Conservation (phyloP, 2,113 vertebrate genomes). For the Pipa parva region DNA sequence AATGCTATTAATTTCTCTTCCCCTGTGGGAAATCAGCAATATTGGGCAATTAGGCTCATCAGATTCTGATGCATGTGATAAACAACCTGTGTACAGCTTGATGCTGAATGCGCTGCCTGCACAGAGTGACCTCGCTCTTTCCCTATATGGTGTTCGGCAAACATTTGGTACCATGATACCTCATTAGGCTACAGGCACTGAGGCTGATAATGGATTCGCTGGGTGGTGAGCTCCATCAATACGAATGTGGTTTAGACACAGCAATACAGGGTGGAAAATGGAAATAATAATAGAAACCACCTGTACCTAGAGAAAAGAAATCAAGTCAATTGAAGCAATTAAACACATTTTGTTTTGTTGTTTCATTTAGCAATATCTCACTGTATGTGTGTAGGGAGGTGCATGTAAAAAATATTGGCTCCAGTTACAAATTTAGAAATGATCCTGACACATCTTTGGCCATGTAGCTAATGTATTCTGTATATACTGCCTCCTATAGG, state of each 20-base stretch:
- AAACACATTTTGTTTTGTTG: too few species aligned
- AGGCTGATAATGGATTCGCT: conserved; percentile 4
- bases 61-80: conserved; percentile 53
- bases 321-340: too few species aligned
- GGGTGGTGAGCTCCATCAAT: neutral
- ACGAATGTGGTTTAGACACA: neutral
- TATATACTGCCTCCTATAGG: too few species aligned
- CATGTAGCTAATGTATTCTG: too few species aligned
- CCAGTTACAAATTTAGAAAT: too few species aligned
- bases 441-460: too few species aligned
- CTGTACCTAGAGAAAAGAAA: too few species aligned
- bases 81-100: conserved; percentile 20
- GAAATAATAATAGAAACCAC: too few species aligned
- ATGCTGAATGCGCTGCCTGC: accelerated
- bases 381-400: too few species aligned
- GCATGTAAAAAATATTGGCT: too few species aligned
- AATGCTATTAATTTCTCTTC: conserved; percentile 61
- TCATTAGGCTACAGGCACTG: neutral
- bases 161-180: neutral
- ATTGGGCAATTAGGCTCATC: conserved; percentile 64
- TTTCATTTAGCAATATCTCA: too few species aligned
- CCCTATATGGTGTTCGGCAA: neutral
- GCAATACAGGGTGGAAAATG: neutral
- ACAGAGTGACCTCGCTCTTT: neutral
- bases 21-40: conserved; percentile 58